Percentiles rank a stretch among this genome's conserved stretches.
Conservation (phyloP, 2,113 vertebrate genomes). For the Phaethon lepturus region DNA sequence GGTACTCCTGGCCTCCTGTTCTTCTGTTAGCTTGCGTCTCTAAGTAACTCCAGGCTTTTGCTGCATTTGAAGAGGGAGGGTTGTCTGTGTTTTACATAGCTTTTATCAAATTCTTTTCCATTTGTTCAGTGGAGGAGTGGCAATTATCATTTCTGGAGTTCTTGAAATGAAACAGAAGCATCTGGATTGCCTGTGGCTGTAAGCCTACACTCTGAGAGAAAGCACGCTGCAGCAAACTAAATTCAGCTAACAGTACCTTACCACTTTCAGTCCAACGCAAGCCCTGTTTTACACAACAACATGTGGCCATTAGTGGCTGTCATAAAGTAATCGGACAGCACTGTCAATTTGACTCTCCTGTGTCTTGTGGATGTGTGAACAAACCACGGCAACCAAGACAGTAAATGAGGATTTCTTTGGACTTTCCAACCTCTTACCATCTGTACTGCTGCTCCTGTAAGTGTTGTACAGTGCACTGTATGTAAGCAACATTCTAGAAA, state of each 20-base stretch:
- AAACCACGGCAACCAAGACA: background rate
- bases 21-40: background rate
- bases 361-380: background rate
- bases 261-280: background rate
- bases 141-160: background rate
- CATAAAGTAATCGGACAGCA: background rate
- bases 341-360: background rate
- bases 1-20: background rate
- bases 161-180: background rate
- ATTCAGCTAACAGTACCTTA: background rate
- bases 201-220: background rate
- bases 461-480: background rate
- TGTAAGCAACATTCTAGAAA: background rate
- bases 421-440: background rate
- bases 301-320: background rate
- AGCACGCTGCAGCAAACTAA: background rate
- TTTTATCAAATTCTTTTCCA: background rate
- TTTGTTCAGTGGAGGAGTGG: background rate
- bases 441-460: background rate
- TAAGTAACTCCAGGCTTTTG: background rate
- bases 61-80: background rate
- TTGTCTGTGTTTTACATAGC: background rate
- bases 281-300: background rate
- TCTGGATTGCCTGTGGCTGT: background rate
- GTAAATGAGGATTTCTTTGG: background rate